Evolutionary conservation across 64 coral and sea anemone species (phyloP).

Genomic region (Pocillopora verrucosa): DNA sequence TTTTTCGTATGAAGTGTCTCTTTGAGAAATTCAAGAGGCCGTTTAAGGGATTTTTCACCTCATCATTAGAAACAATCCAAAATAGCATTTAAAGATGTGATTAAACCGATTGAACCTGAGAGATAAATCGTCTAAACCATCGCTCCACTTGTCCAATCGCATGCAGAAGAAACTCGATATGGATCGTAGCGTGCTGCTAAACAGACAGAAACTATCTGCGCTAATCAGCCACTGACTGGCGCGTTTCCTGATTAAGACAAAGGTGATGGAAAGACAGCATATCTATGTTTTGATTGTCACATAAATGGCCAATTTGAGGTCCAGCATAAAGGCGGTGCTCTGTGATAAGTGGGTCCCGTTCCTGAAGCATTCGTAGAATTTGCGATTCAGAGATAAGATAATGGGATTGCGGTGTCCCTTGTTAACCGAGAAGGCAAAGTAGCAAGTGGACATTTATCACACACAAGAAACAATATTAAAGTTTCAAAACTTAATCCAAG

Average conservation of each 20-base stretch:
- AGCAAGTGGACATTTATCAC: neutral
- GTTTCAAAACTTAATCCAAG: neutral
- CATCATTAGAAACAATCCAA: neutral
- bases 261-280: slow-evolving; percentile 7
- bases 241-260: slow-evolving; percentile 39
- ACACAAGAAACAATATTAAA: neutral
- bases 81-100: slow-evolving; percentile 8
- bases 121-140: neutral
- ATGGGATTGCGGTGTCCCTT: slow-evolving; percentile 26
- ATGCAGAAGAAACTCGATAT: slow-evolving; percentile 27
- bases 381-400: slow-evolving; percentile 26
- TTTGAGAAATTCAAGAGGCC: slow-evolving; percentile 36
- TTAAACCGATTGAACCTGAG: neutral
- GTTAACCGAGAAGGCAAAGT: slow-evolving; percentile 1
- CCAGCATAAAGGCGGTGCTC: slow-evolving; percentile 19
- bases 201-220: slow-evolving; percentile 33
- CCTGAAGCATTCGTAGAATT: slow-evolving; percentile 22
- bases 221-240: slow-evolving; percentile 37
- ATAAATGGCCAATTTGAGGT: slow-evolving; percentile 21
- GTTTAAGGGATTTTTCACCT: slow-evolving; percentile 6
- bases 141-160: neutral
- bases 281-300: neutral
- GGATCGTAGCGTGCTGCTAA: neutral
- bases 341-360: slow-evolving; percentile 19
- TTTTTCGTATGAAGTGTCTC: neutral